phyloP scores from a whole-genome alignment of 2,113 vertebrate genomes.

The Urocitellus parryii region DNA sequence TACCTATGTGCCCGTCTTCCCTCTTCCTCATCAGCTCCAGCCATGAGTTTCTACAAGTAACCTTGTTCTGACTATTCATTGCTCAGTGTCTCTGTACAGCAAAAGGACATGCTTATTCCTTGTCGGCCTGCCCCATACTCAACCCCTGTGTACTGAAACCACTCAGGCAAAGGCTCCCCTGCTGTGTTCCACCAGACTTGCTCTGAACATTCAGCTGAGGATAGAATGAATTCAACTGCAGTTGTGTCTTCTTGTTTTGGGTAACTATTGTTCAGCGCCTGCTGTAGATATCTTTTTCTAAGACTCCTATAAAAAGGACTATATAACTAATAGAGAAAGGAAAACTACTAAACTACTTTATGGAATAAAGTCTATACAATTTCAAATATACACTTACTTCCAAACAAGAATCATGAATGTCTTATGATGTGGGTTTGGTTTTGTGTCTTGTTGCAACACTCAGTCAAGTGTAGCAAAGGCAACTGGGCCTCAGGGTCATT shows the following conservation, averaged over 20 bases:
- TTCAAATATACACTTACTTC: not conserved
- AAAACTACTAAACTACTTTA: not conserved
- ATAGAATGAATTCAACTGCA: not conserved
- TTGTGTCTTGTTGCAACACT: not conserved
- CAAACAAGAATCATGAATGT: not conserved
- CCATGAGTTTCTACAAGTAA: not conserved
- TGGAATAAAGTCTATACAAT: not conserved
- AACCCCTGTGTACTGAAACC: rapidly evolving
- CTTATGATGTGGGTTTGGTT: not conserved
- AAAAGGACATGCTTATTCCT: not conserved
- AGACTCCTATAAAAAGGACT: not conserved
- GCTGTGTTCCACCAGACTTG: not conserved
- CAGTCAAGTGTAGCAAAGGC: not conserved
- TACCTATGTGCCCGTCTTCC: rapidly evolving
- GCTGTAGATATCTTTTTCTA: not conserved
- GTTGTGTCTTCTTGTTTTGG: not conserved
- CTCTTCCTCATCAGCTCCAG: not conserved
- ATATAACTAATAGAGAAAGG: not conserved
- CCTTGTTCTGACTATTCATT: not conserved
- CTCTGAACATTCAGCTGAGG: not conserved
- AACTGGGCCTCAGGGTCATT: rapidly evolving
- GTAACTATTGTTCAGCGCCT: not conserved
- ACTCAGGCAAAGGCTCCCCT: not conserved
- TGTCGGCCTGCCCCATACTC: not conserved
- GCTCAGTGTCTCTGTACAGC: not conserved